Conservation (phyloP, 2,113 vertebrate genomes). For the Platichthys flesus region DNA sequence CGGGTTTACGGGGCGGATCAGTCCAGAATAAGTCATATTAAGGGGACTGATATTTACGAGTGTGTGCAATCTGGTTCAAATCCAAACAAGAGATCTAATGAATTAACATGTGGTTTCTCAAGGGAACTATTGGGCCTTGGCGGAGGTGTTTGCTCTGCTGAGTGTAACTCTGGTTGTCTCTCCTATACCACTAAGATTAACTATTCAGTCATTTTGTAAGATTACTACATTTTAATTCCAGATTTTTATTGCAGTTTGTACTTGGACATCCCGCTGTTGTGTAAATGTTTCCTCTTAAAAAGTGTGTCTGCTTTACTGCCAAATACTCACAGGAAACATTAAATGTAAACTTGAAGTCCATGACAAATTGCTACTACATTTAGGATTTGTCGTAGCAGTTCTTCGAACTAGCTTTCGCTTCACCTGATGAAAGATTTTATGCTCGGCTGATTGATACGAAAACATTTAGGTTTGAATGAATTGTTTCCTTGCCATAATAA, state of each 20-base stretch:
- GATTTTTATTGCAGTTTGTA: background rate
- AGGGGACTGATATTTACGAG: too few species aligned
- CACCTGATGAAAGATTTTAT: slow-evolving; percentile 28
- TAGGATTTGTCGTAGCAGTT: background rate
- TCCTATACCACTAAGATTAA: background rate
- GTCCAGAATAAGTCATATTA: too few species aligned
- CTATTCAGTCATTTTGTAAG: background rate
- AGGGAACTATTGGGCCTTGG: too few species aligned
- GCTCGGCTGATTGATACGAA: background rate
- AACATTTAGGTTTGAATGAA: slow-evolving; percentile 7
- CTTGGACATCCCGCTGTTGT: background rate
- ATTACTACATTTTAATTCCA: background rate
- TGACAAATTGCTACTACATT: background rate
- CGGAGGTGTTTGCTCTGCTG: too few species aligned
- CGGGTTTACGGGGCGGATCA: too few species aligned
- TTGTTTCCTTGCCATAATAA: slow-evolving; percentile 11
- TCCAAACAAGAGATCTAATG: too few species aligned
- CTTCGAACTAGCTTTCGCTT: background rate
- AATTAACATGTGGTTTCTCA: too few species aligned
- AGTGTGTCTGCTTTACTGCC: background rate
- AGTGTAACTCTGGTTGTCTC: too few species aligned
- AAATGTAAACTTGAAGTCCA: background rate
- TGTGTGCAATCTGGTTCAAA: too few species aligned
- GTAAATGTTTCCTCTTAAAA: background rate
- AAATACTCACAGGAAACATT: background rate